Conservation (phyloP, 2,888 invertebrate genomes). For the Idaea straminata region DNA sequence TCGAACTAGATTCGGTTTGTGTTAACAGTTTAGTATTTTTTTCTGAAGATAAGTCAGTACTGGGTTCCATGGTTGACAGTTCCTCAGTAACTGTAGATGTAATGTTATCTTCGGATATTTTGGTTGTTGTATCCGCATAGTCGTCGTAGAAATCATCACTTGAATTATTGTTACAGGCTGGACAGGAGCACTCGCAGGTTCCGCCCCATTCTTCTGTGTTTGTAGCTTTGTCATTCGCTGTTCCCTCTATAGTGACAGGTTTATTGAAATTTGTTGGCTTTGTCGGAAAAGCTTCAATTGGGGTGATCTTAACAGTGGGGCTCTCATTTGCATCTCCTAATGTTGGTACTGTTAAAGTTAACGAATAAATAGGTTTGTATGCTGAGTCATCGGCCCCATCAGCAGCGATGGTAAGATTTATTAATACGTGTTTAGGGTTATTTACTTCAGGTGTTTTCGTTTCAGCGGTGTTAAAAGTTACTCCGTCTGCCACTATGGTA, state of each 20-base stretch:
- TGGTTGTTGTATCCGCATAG: slow-evolving; percentile 44
- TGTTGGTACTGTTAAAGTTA: slow-evolving; percentile 90
- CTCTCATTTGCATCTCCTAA: slow-evolving; percentile 74
- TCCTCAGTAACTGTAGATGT: slow-evolving; percentile 20
- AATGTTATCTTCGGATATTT: slow-evolving; percentile 23
- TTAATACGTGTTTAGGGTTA: slow-evolving; percentile 84
- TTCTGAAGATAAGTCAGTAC: slow-evolving; percentile 28
- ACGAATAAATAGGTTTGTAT: slow-evolving; percentile 85
- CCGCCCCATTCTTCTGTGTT: slow-evolving; percentile 77
- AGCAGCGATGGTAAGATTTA: slow-evolving; percentile 90
- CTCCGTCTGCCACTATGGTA: slow-evolving; percentile 31
- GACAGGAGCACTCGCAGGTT: slow-evolving; percentile 87
- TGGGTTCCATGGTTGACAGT: slow-evolving; percentile 16
- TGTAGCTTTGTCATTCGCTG: slow-evolving; percentile 40
- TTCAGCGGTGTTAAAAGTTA: slow-evolving; percentile 51
- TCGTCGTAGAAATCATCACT: slow-evolving; percentile 67
- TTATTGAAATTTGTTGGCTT: slow-evolving; percentile 66
- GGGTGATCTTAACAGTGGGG: slow-evolving; percentile 79
- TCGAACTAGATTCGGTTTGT: slow-evolving; percentile 30
- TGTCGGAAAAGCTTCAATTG: slow-evolving; percentile 66
- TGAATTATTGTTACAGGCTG: slow-evolving; percentile 77
- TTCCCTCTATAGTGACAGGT: slow-evolving; percentile 62
- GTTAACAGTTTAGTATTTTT: slow-evolving; percentile 20
- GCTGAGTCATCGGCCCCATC: slow-evolving; percentile 73
- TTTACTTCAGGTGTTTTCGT: slow-evolving; percentile 55